Percentiles rank a stretch among this genome's conserved stretches.
Evolutionary conservation across 2,888 invertebrate genomes (phyloP).

Genomic region (Stenichneumon culpator): DNA sequence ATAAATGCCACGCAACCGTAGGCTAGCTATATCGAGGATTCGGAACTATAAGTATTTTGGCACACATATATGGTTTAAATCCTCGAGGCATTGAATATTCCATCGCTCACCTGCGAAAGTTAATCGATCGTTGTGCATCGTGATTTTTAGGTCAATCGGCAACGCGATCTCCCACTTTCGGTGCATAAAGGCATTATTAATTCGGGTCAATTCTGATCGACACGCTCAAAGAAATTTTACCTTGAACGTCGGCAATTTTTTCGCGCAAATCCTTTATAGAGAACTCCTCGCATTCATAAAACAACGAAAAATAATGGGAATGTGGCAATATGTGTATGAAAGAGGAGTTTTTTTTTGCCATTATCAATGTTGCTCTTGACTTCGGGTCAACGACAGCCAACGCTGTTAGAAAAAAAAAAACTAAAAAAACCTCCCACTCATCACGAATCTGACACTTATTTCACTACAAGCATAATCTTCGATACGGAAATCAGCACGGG

Average conservation of each 20-base stretch:
- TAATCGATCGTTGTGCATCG: slow-evolving; percentile 34
- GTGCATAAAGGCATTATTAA: slow-evolving; percentile 78
- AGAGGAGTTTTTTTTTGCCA: too few species aligned
- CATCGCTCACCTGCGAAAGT: slow-evolving; percentile 5
- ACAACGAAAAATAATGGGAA: too few species aligned
- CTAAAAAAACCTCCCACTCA: too few species aligned
- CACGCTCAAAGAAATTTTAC: slow-evolving; percentile 78
- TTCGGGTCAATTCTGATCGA: slow-evolving; percentile 79
- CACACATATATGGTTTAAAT: background rate
- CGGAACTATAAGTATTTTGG: background rate
- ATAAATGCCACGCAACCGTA: background rate
- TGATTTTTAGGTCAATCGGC: slow-evolving; percentile 48
- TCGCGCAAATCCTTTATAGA: too few species aligned
- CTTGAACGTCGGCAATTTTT: background rate
- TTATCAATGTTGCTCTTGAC: too few species aligned
- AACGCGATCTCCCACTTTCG: background rate
- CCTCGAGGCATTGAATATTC: slow-evolving; percentile 8
- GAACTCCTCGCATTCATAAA: too few species aligned
- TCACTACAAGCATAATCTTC: too few species aligned
- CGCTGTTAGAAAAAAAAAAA: too few species aligned
- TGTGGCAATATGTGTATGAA: too few species aligned
- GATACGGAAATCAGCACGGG: too few species aligned
- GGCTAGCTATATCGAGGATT: background rate
- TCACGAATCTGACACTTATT: too few species aligned
- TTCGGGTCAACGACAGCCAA: too few species aligned